Conservation (phyloP, 2,888 invertebrate genomes). For the Conomelus anceps region DNA sequence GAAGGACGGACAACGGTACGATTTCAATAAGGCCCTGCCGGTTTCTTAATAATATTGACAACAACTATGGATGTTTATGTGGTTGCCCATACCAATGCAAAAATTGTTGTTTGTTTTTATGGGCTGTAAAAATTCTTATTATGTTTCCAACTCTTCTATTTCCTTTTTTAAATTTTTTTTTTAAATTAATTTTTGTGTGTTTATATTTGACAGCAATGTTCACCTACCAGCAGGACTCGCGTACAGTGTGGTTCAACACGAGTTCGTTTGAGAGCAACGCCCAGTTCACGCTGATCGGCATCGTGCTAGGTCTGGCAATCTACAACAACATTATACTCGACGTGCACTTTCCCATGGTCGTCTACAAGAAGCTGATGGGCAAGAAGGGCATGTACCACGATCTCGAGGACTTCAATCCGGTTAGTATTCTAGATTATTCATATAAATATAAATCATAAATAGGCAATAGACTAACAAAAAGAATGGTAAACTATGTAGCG, state of each 20-base stretch:
- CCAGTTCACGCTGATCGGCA: constrained; percentile 89
- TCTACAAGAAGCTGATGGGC: constrained; percentile 88
- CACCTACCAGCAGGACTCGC: constrained; percentile 49
- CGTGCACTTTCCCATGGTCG: constrained; percentile 91
- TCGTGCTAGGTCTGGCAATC: constrained; percentile 88
- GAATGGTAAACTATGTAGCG: too few species aligned
- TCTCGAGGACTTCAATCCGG: constrained; percentile 82
- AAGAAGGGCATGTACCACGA: constrained; percentile 84
- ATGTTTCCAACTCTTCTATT: too few species aligned
- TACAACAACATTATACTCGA: constrained; percentile 93
- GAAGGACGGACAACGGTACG: too few species aligned
- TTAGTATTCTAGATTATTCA: constrained; percentile 43
- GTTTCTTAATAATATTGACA: too few species aligned
- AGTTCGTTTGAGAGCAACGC: constrained; percentile 90
- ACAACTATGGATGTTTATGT: too few species aligned
- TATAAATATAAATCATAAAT: too few species aligned
- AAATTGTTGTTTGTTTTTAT: too few species aligned
- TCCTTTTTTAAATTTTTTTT: too few species aligned
- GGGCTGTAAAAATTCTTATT: too few species aligned
- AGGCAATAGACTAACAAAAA: too few species aligned
- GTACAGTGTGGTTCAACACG: constrained; percentile 79
- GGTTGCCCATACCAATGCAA: too few species aligned
- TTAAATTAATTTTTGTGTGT: background rate
- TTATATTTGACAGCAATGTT: constrained; percentile 47
- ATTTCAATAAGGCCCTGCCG: too few species aligned